phyloP scores from a whole-genome alignment of 2,113 vertebrate species.

The Chamaea fasciata region DNA sequence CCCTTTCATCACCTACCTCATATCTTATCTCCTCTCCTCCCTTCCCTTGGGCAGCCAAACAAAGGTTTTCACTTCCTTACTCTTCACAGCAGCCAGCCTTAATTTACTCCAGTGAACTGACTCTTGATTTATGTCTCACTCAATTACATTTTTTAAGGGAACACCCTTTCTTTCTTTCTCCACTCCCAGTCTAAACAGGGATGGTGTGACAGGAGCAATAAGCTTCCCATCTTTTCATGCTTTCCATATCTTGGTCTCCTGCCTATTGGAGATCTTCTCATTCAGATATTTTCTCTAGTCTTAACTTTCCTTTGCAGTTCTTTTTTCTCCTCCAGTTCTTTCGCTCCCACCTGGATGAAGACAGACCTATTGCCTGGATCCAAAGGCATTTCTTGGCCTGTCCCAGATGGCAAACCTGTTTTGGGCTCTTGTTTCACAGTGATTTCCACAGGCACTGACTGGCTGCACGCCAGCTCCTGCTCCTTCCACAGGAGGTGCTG shows the following conservation, averaged over 20 bases:
- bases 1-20: not conserved
- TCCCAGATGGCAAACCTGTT: not conserved
- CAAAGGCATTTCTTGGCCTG: not conserved
- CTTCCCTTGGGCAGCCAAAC: not conserved
- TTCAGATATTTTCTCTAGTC: not conserved
- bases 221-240: not conserved
- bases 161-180: not conserved
- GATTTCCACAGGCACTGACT: not conserved
- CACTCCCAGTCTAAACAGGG: not conserved
- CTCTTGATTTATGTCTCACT: not conserved
- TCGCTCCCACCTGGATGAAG: accelerated
- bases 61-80: not conserved
- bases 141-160: not conserved
- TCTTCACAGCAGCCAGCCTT: not conserved
- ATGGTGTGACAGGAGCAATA: not conserved
- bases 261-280: not conserved
- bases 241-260: not conserved
- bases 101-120: not conserved
- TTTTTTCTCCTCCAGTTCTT: not conserved
- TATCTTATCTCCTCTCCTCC: not conserved
- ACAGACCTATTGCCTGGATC: not conserved
- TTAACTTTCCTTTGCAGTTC: not conserved
- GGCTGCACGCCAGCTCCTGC: not conserved
- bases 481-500: not conserved
- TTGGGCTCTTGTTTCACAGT: accelerated